These are phyloP conservation scores for Callaeas wilsoni DNA, from an alignment of 2,113 vertebrate species.

Conservation along the genomic window DNA sequence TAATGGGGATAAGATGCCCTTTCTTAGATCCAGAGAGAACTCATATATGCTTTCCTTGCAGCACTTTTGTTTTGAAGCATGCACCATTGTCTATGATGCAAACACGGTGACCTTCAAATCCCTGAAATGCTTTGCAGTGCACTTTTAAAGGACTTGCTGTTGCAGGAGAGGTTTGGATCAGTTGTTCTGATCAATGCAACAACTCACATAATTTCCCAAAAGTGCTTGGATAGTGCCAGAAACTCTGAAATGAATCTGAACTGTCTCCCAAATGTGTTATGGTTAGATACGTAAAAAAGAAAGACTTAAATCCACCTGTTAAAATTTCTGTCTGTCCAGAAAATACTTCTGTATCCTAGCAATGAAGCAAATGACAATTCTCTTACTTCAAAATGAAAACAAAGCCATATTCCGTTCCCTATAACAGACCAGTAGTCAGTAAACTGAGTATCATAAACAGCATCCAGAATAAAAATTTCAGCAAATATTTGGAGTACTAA, in stretches of 20 bases:
- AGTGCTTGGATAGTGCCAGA: neutral
- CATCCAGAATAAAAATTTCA: neutral
- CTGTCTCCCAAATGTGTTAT: neutral
- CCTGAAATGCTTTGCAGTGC: neutral
- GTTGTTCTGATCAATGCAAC: neutral
- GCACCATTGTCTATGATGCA: neutral
- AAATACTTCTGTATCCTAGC: neutral
- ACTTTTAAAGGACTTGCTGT: neutral
- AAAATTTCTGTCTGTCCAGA: neutral
- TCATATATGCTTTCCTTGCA: neutral
- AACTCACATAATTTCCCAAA: neutral
- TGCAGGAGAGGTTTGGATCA: neutral
- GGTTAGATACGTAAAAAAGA: neutral
- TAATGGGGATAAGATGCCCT: neutral
- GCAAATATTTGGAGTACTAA: neutral
- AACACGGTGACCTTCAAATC: conserved; percentile 29
- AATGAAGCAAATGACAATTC: neutral
- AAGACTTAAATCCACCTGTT: neutral
- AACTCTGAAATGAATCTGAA: neutral
- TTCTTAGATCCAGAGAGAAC: neutral
- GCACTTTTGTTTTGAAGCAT: conserved; percentile 7
- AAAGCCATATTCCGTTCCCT: neutral
- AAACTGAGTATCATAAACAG: neutral
- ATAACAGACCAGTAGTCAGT: neutral
- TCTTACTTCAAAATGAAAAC: neutral